phyloP scores from a whole-genome alignment of 1,140 invertebrate genomes.

The Eurosta solidaginis region DNA sequence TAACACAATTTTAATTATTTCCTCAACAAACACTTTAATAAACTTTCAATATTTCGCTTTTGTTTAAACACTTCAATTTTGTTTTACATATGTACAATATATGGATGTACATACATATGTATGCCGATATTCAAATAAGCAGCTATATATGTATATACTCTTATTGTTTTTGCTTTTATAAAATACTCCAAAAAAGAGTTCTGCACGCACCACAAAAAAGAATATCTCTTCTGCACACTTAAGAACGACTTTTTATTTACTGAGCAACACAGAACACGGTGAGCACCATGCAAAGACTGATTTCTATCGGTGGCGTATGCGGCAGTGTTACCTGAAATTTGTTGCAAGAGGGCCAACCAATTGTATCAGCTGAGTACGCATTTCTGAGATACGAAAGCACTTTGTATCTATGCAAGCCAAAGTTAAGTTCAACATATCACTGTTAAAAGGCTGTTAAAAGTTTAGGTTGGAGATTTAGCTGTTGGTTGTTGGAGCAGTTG shows the following conservation, averaged over 20 bases:
- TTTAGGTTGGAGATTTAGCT: too few relatives aligned
- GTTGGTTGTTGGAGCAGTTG: background rate
- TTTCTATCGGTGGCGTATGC: background rate
- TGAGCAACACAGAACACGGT: background rate
- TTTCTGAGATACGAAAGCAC: background rate
- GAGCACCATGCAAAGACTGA: conserved; percentile 21
- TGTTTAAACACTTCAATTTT: background rate
- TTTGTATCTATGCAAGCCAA: too few relatives aligned
- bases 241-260: background rate
- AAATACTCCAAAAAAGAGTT: background rate
- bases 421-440: background rate
- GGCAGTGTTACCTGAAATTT: background rate
- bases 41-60: background rate
- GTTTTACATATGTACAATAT: background rate
- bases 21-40: too few relatives aligned
- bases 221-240: background rate
- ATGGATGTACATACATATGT: background rate
- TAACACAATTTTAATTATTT: too few relatives aligned
- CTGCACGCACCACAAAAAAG: conserved; percentile 6
- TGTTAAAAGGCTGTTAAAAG: background rate
- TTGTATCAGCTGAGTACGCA: background rate
- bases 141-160: background rate
- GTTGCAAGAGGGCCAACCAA: background rate
- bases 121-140: background rate
- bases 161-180: background rate